Conservation (phyloP, 2,113 vertebrate genomes). For the Halcyon malimbica region DNA sequence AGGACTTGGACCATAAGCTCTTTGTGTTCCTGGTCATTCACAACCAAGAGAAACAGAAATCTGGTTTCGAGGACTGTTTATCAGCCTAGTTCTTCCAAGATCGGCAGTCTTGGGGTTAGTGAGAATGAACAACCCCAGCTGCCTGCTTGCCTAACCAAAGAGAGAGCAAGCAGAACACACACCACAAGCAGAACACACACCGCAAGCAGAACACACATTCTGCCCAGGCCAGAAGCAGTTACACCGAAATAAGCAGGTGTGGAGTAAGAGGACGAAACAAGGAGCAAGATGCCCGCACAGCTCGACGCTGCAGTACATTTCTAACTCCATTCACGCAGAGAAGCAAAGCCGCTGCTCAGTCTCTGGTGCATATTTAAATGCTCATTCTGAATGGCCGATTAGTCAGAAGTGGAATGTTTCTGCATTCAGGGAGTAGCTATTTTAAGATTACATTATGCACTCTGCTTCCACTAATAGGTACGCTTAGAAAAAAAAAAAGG, state of each 20-base stretch:
- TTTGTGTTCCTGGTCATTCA: constrained; percentile 40
- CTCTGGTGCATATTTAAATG: constrained; percentile 51
- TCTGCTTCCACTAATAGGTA: constrained; percentile 63
- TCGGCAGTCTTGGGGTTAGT: rapidly evolving
- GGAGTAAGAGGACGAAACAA: background rate
- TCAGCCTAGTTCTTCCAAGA: background rate
- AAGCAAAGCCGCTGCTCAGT: background rate
- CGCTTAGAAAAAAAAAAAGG: background rate
- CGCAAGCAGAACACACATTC: background rate
- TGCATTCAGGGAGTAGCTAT: constrained; percentile 58
- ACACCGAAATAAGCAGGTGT: background rate
- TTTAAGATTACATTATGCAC: constrained; percentile 59
- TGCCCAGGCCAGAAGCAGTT: background rate
- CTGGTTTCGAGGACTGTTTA: background rate
- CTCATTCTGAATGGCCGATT: constrained; percentile 55
- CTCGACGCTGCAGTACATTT: background rate
- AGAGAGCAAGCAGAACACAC: background rate
- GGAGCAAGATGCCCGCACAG: background rate
- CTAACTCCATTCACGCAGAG: background rate
- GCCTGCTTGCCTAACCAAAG: background rate
- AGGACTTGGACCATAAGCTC: background rate
- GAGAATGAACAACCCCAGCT: background rate
- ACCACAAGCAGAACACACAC: background rate
- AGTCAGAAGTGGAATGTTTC: constrained; percentile 52
- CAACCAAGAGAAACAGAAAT: constrained; percentile 12